These are phyloP conservation scores for Heteronetta atricapilla DNA, from an alignment of 2,113 vertebrate genomes.

Conservation along the genomic window DNA sequence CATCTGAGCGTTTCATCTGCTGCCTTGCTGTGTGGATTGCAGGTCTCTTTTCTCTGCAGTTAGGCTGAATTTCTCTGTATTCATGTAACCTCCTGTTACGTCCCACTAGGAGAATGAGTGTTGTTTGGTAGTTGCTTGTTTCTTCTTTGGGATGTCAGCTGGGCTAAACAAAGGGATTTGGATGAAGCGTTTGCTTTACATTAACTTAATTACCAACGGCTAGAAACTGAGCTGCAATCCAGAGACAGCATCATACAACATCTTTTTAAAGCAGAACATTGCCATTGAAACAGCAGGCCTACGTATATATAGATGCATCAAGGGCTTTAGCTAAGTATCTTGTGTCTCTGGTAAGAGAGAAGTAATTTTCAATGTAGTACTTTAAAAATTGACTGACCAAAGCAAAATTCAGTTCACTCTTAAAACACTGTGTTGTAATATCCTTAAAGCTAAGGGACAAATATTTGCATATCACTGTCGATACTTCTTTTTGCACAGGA, in stretches of 20 bases:
- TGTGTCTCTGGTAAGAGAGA: neutral
- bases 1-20: neutral
- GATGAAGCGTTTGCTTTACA: neutral
- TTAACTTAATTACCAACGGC: neutral
- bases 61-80: neutral
- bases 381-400: neutral
- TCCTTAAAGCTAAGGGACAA: neutral
- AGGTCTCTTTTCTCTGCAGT: neutral
- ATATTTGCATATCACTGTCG: neutral
- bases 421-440: neutral
- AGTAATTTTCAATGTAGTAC: neutral
- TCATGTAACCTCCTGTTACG: neutral
- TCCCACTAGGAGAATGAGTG: neutral
- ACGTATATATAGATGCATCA: neutral
- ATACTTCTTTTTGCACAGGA: neutral
- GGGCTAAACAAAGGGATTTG: neutral
- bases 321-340: neutral
- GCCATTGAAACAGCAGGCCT: neutral
- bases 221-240: neutral
- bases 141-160: neutral
- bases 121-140: neutral
- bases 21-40: neutral
- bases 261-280: neutral
- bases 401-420: neutral
- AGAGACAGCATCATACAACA: neutral